phyloP scores from a whole-genome alignment of 2,888 invertebrate species.

The Schizaphis graminum region DNA sequence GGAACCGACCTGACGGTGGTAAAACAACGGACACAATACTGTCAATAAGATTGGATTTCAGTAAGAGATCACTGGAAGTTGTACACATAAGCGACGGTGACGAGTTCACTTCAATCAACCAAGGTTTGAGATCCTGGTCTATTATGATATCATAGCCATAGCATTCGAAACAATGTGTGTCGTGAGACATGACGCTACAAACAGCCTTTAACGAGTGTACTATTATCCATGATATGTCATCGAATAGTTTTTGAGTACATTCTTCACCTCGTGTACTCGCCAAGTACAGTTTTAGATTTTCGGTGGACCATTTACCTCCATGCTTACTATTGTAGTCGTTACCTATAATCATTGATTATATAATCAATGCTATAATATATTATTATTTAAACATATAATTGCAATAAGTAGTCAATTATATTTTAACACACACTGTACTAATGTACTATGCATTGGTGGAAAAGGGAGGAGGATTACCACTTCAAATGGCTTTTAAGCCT shows the following conservation, averaged over 20 bases:
- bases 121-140: conserved; percentile 92
- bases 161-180: conserved; percentile 92
- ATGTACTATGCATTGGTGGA: neutral
- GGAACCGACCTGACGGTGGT: conserved; percentile 80
- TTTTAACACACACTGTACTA: neutral
- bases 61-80: conserved; percentile 91
- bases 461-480: neutral
- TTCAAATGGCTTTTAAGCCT: too few relatives aligned
- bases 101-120: conserved; percentile 95
- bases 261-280: conserved; percentile 87
- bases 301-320: conserved; percentile 94
- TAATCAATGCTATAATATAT: neutral
- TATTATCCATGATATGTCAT: conserved; percentile 89
- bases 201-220: conserved; percentile 95
- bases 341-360: too few relatives aligned
- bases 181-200: conserved; percentile 92
- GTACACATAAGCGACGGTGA: conserved; percentile 95
- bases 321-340: conserved; percentile 94
- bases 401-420: neutral
- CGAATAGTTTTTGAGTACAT: conserved; percentile 89
- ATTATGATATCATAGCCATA: conserved; percentile 98
- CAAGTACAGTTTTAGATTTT: conserved; percentile 89
- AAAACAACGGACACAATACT: conserved; percentile 89
- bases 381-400: neutral
- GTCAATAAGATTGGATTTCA: conserved; percentile 93